Evolutionary conservation across 2,113 vertebrate species (phyloP), one percentile per base, ranked within the genome.

Genomic region (Notiomystis cincta): DNA sequence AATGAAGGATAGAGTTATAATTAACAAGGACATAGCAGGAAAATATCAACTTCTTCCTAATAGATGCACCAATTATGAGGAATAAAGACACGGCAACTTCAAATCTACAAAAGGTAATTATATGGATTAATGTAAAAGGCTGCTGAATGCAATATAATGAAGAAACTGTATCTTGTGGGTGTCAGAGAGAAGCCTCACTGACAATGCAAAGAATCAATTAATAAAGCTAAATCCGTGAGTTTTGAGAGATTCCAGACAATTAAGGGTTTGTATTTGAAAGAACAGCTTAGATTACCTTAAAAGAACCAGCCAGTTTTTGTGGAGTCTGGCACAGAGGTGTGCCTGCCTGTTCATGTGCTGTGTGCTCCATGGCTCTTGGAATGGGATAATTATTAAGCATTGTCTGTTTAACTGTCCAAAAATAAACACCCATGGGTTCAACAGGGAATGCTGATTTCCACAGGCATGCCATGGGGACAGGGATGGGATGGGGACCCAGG

Each of bases 1-100:
- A 98, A 98, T 96, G 94, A 97, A 93, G 77, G 82, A 54, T 93
- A 90, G 93, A 80, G 91, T 89, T 80, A 92, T 97, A 97, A 98
- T 98, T 98, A 98, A 96, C 89, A 82, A 96, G 92, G 89, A 96
- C 94, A 96, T 86, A 95, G 70, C 81, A 69, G 90, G 89, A 96
- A 98, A 98, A 98, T 90, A 98, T 91, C 95, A 87, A 79, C 77
- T 95, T 82, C 84, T 90, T 42, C 90, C 70, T 97, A 97, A 97
- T 95, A 96, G 83, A 96, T 95, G 84, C 57, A 89, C 85, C 95
- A 97, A 97, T 98, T 97, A 97, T 77, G 51, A 96, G 93, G 76
- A 96, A 96, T 97, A 97, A 97, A 97, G 93, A 96, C 70, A 94
- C 11, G 3, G 60, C 85, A 81, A 80, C 93, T 83, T 96, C 93